These are phyloP conservation scores for Pristionchus exspectatus DNA, from an alignment of 2,888 invertebrate species.

Conservation along the genomic window DNA sequence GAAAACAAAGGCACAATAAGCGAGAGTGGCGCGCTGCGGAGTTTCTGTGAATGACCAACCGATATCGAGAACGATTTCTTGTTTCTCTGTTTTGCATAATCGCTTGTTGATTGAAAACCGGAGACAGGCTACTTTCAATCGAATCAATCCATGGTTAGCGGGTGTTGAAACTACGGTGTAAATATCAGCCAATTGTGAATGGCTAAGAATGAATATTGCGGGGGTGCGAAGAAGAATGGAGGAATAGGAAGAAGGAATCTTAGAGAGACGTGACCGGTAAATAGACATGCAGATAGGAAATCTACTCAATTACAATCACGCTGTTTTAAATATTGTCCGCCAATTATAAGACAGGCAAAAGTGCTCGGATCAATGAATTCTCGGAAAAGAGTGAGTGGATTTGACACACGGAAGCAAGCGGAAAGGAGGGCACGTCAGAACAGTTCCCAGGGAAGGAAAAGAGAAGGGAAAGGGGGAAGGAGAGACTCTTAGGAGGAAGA, in stretches of 20 bases:
- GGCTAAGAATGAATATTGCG: neutral
- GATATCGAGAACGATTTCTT: neutral
- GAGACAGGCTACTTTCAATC: neutral
- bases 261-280: neutral
- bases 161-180: neutral
- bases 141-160: neutral
- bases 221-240: neutral
- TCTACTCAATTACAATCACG: neutral
- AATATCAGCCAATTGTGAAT: neutral
- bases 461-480: neutral
- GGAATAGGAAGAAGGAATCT: neutral
- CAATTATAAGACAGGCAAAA: neutral
- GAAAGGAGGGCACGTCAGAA: neutral
- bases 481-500: conserved; percentile 17
- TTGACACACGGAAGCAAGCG: neutral
- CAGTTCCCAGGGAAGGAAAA: neutral
- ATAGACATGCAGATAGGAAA: neutral
- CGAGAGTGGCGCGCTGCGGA: neutral
- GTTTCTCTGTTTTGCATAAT: conserved; percentile 5
- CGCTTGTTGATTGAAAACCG: neutral
- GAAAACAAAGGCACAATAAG: neutral
- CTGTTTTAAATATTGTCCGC: neutral
- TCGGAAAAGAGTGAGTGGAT: neutral
- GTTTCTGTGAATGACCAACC: neutral
- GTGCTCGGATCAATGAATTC: neutral